phyloP scores from a whole-genome alignment of 2,888 invertebrate genomes.

The Leucoma salicis region DNA sequence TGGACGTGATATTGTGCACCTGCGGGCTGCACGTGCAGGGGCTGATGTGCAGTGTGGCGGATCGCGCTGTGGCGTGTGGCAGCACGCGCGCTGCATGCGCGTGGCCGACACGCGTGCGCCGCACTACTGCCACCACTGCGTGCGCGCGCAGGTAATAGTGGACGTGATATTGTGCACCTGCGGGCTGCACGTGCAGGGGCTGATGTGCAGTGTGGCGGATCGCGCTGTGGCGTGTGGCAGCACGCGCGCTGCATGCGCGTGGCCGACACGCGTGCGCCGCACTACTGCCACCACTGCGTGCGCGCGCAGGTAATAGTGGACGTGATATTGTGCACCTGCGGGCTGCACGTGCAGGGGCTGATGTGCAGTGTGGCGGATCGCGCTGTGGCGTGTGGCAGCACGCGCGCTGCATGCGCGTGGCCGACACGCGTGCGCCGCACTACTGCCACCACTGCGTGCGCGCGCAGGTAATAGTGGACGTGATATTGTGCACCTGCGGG shows the following conservation, averaged over 20 bases:
- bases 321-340: constrained; percentile 97
- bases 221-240: constrained; percentile 85
- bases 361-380: constrained; percentile 36
- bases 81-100: constrained; percentile 93
- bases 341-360: constrained; percentile 88
- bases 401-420: constrained; percentile 88
- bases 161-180: constrained; percentile 98
- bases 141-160: constrained; percentile 69
- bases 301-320: constrained; percentile 84
- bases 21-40: constrained; percentile 94
- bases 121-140: constrained; percentile 82
- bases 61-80: constrained; percentile 83
- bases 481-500: not conserved
- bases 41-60: constrained; percentile 37
- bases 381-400: constrained; percentile 89
- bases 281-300: constrained; percentile 77
- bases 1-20: constrained; percentile 96
- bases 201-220: constrained; percentile 37
- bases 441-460: constrained; percentile 65
- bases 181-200: constrained; percentile 90
- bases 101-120: constrained; percentile 76
- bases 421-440: constrained; percentile 83
- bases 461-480: not conserved
- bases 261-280: constrained; percentile 80
- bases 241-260: constrained; percentile 92